Conservation (phyloP, 2,888 invertebrate genomes). For the Pterostichus niger region DNA sequence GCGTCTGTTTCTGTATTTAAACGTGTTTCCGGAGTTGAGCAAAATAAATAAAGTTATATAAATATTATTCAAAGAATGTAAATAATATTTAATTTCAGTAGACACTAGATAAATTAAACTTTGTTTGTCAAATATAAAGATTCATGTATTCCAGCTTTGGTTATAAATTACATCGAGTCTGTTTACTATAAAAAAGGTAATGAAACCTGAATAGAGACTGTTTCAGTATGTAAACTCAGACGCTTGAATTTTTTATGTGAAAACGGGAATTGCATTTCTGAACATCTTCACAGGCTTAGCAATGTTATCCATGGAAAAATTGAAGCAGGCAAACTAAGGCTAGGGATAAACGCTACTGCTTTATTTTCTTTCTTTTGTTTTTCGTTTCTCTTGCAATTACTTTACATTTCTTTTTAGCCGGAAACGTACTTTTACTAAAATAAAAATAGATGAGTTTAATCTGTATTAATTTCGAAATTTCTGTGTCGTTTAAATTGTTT, state of each 20-base stretch:
- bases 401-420: constrained; percentile 53
- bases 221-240: constrained; percentile 49
- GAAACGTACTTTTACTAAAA: constrained; percentile 27
- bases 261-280: constrained; percentile 33
- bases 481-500: constrained; percentile 21
- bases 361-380: constrained; percentile 36
- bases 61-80: not conserved
- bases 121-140: not conserved
- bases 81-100: not conserved
- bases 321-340: constrained; percentile 22
- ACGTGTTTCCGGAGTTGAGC: not conserved
- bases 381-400: constrained; percentile 55
- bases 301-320: constrained; percentile 41
- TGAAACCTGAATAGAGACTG: constrained; percentile 43
- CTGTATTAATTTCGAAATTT: constrained; percentile 41
- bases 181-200: constrained; percentile 44
- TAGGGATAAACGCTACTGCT: constrained; percentile 46
- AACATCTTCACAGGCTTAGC: constrained; percentile 58
- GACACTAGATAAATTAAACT: constrained; percentile 5
- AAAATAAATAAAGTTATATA: not conserved
- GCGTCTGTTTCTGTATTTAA: not conserved
- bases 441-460: constrained; percentile 52
- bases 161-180: constrained; percentile 42
- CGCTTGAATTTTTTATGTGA: constrained; percentile 51
- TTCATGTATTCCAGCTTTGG: constrained; percentile 8